A percentile compares a stretch with the other conserved stretches of the same genome.
These are phyloP conservation scores for Hypsopygia costalis DNA, from an alignment of 2,888 invertebrate species.

Conservation along the genomic window DNA sequence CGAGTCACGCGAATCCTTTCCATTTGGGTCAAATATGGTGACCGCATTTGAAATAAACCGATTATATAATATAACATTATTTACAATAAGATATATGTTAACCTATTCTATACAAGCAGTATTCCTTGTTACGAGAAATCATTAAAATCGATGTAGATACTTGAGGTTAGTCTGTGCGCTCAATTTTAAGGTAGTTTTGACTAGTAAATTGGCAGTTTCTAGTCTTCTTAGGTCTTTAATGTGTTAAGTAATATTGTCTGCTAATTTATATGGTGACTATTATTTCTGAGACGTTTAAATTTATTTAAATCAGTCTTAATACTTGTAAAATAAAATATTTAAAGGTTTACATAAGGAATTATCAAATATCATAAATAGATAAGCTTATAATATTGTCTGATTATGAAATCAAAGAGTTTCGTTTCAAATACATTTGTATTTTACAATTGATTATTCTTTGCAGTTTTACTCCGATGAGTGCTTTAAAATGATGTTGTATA, in stretches of 20 bases:
- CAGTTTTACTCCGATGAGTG: constrained; percentile 33
- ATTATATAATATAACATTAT: background rate
- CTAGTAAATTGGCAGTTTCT: constrained; percentile 6
- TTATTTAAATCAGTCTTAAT: no score
- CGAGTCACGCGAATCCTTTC: constrained; percentile 6
- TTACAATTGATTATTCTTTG: constrained; percentile 12
- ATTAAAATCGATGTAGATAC: background rate
- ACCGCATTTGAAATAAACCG: no score
- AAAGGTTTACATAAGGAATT: no score
- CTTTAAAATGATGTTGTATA: constrained; percentile 31
- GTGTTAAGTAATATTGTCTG: background rate
- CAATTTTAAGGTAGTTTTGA: background rate
- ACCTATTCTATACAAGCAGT: background rate
- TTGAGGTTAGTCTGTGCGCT: background rate
- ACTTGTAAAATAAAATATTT: no score
- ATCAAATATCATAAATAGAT: no score
- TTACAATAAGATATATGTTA: background rate
- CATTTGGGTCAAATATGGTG: constrained; percentile 3
- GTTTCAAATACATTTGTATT: background rate
- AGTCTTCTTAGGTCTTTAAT: background rate
- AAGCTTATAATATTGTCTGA: no score
- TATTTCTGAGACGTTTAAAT: no score
- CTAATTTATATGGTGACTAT: background rate
- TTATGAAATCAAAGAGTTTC: no score
- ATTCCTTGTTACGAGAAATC: constrained; percentile 2